Evolutionary conservation across 2,797 vertebrate genomes (phyloP).

Genomic region (Octomys mimax): DNA sequence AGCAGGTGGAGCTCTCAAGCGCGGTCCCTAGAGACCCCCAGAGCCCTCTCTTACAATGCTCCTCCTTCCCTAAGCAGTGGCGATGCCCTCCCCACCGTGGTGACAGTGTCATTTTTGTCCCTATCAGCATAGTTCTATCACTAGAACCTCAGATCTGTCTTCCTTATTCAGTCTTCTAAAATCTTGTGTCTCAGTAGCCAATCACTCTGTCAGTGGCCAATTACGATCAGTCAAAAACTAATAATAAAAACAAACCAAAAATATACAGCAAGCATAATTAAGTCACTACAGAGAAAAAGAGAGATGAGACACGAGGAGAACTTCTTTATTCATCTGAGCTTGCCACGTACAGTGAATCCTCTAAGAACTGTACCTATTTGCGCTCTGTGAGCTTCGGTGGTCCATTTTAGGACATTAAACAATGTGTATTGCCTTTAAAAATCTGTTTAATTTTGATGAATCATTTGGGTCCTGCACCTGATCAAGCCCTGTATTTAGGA

Average conservation of each 20-base stretch:
- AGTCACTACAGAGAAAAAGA: neutral
- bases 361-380: neutral
- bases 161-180: neutral
- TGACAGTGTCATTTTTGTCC: neutral
- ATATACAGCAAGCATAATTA: neutral
- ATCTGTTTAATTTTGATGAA: neutral
- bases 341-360: neutral
- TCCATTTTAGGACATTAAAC: neutral
- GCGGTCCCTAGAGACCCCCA: neutral
- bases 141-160: neutral
- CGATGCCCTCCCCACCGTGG: neutral
- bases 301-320: neutral
- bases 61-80: neutral
- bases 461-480: neutral
- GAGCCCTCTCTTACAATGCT: neutral
- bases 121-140: neutral
- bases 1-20: neutral
- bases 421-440: slow-evolving; percentile 3
- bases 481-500: neutral
- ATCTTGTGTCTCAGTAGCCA: neutral
- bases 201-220: neutral
- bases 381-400: neutral
- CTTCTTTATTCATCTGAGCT: neutral
- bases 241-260: neutral
- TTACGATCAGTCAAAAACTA: neutral